Percentiles rank a stretch among this genome's conserved stretches.
Evolutionary conservation across 2,113 vertebrate genomes (phyloP).

Genomic region (Geococcyx californianus): DNA sequence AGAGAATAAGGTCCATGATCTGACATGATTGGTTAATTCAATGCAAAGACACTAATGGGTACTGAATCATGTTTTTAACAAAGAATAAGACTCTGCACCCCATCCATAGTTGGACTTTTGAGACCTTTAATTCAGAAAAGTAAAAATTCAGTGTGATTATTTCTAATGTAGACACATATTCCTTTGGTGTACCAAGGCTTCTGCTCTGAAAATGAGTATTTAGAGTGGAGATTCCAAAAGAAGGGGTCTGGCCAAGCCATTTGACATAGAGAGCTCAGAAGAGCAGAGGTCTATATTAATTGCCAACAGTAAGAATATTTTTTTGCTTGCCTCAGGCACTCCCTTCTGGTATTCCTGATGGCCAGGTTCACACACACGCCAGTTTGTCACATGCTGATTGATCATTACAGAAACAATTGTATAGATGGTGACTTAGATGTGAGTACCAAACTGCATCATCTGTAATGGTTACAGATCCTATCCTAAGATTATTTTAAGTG

Average conservation of each 20-base stretch:
- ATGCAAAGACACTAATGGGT: background rate
- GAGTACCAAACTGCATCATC: accelerated
- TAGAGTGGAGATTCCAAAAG: background rate
- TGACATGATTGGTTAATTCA: background rate
- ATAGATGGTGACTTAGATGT: background rate
- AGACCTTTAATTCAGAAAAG: background rate
- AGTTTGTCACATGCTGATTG: background rate
- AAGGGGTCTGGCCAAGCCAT: background rate
- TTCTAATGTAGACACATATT: background rate
- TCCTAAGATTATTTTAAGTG: background rate
- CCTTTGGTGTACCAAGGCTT: background rate
- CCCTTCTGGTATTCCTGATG: background rate
- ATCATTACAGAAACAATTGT: background rate
- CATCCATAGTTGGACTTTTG: background rate
- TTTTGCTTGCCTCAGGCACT: background rate
- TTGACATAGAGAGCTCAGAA: background rate
- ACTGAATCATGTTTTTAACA: background rate
- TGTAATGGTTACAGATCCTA: background rate
- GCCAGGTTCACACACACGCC: background rate
- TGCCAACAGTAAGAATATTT: background rate
- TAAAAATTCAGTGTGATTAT: background rate
- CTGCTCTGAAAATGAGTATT: background rate
- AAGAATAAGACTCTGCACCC: background rate
- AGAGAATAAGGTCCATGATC: background rate
- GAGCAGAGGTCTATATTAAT: background rate